These are phyloP conservation scores for Petrocephalus schoutedeni DNA, from an alignment of 2,797 vertebrate species.

Conservation along the genomic window DNA sequence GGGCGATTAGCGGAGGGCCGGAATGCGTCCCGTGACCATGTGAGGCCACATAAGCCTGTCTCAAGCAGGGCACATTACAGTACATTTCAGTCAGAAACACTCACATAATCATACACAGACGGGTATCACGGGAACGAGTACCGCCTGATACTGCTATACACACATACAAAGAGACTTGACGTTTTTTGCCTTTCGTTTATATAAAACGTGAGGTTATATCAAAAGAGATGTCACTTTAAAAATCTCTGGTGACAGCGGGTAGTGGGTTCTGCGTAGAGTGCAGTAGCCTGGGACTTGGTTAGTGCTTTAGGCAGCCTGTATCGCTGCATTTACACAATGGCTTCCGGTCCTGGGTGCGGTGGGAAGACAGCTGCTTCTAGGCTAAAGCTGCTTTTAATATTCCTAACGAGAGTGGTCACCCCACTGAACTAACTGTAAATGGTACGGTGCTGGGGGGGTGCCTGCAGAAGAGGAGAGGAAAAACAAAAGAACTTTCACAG, in stretches of 20 bases:
- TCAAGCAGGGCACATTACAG: not conserved
- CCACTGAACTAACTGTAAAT: not conserved
- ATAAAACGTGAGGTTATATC: not conserved
- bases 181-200: not conserved
- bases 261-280: not conserved
- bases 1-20: not conserved
- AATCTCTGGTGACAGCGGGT: not conserved
- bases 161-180: not conserved
- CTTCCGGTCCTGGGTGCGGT: slow-evolving; percentile 44
- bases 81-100: slow-evolving; percentile 44
- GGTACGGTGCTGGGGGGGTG: not conserved
- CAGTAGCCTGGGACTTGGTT: slow-evolving; percentile 54
- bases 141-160: not conserved
- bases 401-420: not conserved
- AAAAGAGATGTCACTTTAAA: not conserved
- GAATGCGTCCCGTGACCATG: no score
- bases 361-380: slow-evolving; percentile 12
- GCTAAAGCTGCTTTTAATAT: slow-evolving; percentile 14
- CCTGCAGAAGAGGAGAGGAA: not conserved
- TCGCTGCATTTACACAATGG: slow-evolving; percentile 56
- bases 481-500: slow-evolving; percentile 10
- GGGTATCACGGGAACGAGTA: slow-evolving; percentile 46
- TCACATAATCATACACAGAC: slow-evolving; percentile 50
- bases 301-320: slow-evolving; percentile 44
- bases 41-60: not conserved